phyloP scores from a whole-genome alignment of 2,888 invertebrate species.

The Thereva unica region DNA sequence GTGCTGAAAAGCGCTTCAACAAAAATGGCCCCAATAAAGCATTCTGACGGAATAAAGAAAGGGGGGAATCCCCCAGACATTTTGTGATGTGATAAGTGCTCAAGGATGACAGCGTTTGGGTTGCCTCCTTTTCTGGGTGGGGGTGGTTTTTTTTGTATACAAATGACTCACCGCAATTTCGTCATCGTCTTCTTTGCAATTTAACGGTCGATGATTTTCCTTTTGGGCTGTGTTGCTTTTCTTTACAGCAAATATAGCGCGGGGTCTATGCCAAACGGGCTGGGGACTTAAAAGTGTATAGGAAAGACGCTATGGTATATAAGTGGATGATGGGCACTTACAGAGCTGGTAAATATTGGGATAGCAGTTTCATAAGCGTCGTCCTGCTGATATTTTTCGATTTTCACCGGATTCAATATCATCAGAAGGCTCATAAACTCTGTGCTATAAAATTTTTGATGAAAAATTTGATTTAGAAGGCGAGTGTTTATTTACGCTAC shows the following conservation, averaged over 20 bases:
- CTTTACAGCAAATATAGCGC: neutral
- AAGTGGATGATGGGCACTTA: constrained; percentile 4
- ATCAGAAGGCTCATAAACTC: neutral
- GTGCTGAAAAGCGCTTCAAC: neutral
- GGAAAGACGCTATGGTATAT: neutral
- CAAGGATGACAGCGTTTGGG: constrained; percentile 1
- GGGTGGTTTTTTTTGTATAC: neutral
- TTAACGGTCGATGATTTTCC: constrained; percentile 24
- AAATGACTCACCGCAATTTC: constrained; percentile 25
- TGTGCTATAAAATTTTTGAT: neutral
- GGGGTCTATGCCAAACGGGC: too few relatives aligned
- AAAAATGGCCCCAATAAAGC: constrained; percentile 20
- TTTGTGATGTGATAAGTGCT: constrained; percentile 27
- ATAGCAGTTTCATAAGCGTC: neutral
- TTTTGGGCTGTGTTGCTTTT: neutral
- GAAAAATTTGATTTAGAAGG: constrained; percentile 2
- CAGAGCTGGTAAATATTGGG: neutral
- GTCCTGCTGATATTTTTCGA: constrained; percentile 6
- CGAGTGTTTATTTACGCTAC: neutral
- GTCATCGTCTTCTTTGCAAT: constrained; percentile 19
- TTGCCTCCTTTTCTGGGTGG: constrained; percentile 2
- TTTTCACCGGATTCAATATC: constrained; percentile 2
- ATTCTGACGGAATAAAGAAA: neutral
- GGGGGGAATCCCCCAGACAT: constrained; percentile 9
- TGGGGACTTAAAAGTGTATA: neutral